phyloP scores from a whole-genome alignment of 2,888 invertebrate genomes.

The Aphrophora alni region DNA sequence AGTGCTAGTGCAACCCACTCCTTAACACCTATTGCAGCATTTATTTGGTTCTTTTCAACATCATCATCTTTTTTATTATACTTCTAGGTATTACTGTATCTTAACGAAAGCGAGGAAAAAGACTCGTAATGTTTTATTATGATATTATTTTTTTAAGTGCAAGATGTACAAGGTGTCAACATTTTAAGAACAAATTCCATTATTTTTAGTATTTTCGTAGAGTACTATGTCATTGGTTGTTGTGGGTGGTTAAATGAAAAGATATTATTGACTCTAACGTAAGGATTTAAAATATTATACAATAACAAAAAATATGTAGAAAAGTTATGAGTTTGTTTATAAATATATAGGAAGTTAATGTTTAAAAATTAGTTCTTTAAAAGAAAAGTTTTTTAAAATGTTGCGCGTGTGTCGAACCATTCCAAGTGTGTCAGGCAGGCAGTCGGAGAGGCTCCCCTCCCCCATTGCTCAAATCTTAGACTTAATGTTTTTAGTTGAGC shows the following conservation, averaged over 20 bases:
- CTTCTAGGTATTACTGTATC: conserved; percentile 36
- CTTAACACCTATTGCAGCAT: conserved; percentile 38
- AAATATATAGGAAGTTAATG: conserved; percentile 42
- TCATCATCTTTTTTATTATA: conserved; percentile 40
- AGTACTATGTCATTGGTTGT: conserved; percentile 26
- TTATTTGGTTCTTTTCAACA: conserved; percentile 37
- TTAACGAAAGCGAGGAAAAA: conserved; percentile 34
- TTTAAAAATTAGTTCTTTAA: conserved; percentile 43
- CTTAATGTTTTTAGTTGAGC: conserved; percentile 10
- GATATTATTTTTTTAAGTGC: conserved; percentile 40
- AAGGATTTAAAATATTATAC: conserved; percentile 41
- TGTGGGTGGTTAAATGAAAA: conserved; percentile 15
- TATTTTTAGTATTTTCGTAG: conserved; percentile 40
- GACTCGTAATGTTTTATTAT: conserved; percentile 32
- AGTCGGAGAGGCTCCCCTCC: conserved; percentile 33
- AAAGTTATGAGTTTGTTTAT: conserved; percentile 41
- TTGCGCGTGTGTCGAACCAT: conserved; percentile 45
- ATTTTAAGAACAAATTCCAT: conserved; percentile 42
- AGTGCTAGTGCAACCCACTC: conserved; percentile 39
- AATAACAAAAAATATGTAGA: conserved; percentile 40
- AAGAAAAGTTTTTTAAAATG: conserved; percentile 41
- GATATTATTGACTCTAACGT: conserved; percentile 40
- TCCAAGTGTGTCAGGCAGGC: conserved; percentile 36
- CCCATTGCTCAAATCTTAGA: conserved; percentile 42
- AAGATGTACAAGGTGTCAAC: conserved; percentile 37